phyloP scores from a whole-genome alignment of 2,797 vertebrate species.

The Chiloscyllium punctatum region DNA sequence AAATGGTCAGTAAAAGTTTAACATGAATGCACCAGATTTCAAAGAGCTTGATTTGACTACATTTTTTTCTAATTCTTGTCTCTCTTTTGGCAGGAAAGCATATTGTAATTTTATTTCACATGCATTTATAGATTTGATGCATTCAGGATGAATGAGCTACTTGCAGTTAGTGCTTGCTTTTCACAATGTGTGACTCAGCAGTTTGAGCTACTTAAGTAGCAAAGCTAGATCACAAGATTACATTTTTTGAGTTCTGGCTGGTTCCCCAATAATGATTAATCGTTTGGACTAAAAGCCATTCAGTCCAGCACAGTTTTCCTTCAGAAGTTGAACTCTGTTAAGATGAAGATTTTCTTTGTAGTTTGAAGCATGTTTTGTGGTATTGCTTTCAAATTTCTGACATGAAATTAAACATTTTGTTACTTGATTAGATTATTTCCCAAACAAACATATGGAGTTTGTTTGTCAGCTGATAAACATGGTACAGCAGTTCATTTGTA shows the following conservation, averaged over 20 bases:
- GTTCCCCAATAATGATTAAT: slow-evolving; percentile 15
- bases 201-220: not conserved
- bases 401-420: not conserved
- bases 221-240: not conserved
- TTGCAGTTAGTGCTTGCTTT: not conserved
- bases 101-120: not conserved
- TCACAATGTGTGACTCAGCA: not conserved
- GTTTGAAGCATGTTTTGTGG: not conserved
- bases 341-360: not conserved
- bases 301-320: not conserved
- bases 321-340: not conserved
- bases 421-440: not conserved
- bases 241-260: not conserved
- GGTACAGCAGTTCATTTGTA: not conserved
- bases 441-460: not conserved
- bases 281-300: not conserved
- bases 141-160: not conserved
- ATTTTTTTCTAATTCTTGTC: not conserved
- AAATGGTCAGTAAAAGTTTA: not conserved
- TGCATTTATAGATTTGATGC: not conserved
- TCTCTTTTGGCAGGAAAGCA: not conserved
- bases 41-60: not conserved
- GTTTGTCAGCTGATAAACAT: not conserved
- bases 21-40: too few relatives aligned
- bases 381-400: not conserved